Evolutionary conservation across 1,140 invertebrate genomes (phyloP).

Genomic region (Paraescarpia echinospica): DNA sequence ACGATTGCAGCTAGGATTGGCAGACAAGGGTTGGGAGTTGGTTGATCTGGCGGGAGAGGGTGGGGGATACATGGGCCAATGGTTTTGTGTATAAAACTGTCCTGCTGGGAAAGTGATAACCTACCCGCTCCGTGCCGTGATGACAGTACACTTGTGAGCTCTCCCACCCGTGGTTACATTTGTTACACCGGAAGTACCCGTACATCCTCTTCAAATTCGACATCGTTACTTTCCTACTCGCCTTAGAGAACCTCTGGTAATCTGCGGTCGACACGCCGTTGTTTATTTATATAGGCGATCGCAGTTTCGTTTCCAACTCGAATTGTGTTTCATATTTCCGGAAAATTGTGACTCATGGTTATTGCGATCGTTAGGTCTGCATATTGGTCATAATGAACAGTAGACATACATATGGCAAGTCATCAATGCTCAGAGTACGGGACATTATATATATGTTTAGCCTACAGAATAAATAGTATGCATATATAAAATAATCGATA

Average conservation of each 20-base stretch:
- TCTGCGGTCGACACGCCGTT: neutral
- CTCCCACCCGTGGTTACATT: constrained; percentile 26
- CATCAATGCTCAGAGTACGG: neutral
- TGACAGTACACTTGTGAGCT: constrained; percentile 11
- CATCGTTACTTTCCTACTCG: constrained; percentile 11
- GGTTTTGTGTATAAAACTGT: no score
- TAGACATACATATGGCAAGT: neutral
- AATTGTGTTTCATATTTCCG: constrained; percentile 31
- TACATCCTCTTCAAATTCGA: constrained; percentile 26
- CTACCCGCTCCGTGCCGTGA: neutral
- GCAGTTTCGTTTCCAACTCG: constrained; percentile 38
- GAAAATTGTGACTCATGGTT: neutral
- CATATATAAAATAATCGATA: no score
- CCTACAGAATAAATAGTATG: no score
- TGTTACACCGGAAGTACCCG: constrained; percentile 36
- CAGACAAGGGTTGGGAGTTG: no score
- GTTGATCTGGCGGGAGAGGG: no score
- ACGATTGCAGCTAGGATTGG: no score
- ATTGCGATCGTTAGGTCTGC: neutral
- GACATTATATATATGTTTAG: no score
- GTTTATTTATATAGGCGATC: constrained; percentile 24
- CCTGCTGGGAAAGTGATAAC: neutral
- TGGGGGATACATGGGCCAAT: no score
- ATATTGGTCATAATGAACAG: no score
- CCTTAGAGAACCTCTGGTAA: no score